Evolutionary conservation across 2,797 vertebrate species (phyloP), one percentile per base, ranked within the genome.

Genomic region (Morelia viridis): DNA sequence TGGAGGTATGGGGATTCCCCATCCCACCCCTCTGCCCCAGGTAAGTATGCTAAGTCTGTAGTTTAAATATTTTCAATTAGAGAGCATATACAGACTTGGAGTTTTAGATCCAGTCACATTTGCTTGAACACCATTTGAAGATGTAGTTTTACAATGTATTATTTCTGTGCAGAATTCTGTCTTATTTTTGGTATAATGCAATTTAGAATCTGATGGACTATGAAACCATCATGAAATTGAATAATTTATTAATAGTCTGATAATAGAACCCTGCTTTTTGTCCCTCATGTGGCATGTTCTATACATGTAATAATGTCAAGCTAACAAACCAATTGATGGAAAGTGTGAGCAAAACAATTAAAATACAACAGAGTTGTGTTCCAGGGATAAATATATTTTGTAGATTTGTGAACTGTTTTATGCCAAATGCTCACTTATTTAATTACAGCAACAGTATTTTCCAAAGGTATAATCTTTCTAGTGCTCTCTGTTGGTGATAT

Each of bases 271-370:
- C 58, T 61, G 46, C 15, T 76, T 90, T 92, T 8, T 71, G 9
- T 87, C 7, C 50, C 46, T 76, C 9, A 2, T 68, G 22, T 71
- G 50, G 56, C 15, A 15, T 85, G 22, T 68, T 68, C 31, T 41
- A 22, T 88, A 19, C 53, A 57, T 24, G 11, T 61, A 87, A 12
- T 56, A 35, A 68, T 85, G n/a, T 24, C 0, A 12, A 28, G 8
- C 4, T 89, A 84, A 76, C 35, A 31, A 46, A n/a, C 19, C 22
- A 89, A 92, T 0, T 76, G 85, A 85, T 62, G 91, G 57, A 50
- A 83, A 83, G 61, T 92, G 41, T 86, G 80, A 90, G 31, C 50
- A 85, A 65, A 28, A 35, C 46, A 41, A 58, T 41, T 87, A 92
- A 58, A 85, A 9, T 89, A 1, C 61, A 0, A 86, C 5, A 6